Evolutionary conservation across 2,797 vertebrate species (phyloP), one percentile per base, ranked within the genome.

Genomic region (Pampus argenteus): DNA sequence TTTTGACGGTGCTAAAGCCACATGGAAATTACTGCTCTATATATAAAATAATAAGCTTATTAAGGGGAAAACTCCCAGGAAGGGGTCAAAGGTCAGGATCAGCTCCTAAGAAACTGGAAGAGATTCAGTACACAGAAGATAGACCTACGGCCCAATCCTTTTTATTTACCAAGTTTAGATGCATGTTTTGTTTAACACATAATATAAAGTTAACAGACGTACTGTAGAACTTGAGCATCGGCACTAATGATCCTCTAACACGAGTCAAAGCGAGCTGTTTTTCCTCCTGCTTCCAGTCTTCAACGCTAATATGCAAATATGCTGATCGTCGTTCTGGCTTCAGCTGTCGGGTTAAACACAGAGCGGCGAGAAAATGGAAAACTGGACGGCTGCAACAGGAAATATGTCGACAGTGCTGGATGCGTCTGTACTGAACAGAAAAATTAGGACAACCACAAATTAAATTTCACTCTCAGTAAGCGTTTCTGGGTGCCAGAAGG

Each of bases 381-480:
- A 52, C 5, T 2, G 34, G 13, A 45, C 20, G 42, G 14, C 14
- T 31, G 20, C 28, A 26, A 65, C 3, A 48, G 15, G 44, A 34
- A 54, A 61, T 62, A 69, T 69, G 25, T 38, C 25, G 26, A 51
- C 44, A 31, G 42, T 36, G 5, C 61, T 54, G 45, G n/a, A 29
- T 60, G 4, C 6, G 17, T 18, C 9, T 25, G 13, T 36, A 45
- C 13, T 25, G 44, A 47, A n/a, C 3, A 54, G 44, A 18, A n/a
- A 65, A 66, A 36, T 9, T 2, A 69, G 42, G 44, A 49, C 20
- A 40, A 34, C 45, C 51, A 36, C 29, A 57, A 61, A 52, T 34
- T n/a, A 0, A 57, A 40, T 42, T 55, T 52, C 42, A 38, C 25
- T 64, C 14, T 1, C 7, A 10, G 45, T 8, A 25, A 31, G 31